phyloP scores from a whole-genome alignment of 2,888 invertebrate species.

The Apoderus coryli region DNA sequence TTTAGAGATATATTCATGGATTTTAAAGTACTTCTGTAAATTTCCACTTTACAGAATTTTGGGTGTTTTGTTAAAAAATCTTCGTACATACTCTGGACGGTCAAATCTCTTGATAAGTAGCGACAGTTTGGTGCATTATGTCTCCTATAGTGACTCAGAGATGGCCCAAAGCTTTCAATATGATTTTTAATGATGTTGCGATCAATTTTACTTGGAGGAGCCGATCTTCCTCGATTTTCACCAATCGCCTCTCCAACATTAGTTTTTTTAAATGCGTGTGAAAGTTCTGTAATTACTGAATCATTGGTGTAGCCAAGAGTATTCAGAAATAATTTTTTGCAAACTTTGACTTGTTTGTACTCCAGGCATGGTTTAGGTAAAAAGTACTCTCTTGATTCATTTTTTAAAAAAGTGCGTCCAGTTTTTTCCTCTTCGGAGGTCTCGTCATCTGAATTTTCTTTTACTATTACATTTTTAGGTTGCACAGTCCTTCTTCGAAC shows the following conservation, averaged over 20 bases:
- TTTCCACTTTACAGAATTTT: constrained; percentile 11
- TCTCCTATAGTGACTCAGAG: constrained; percentile 10
- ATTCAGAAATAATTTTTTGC: constrained; percentile 9
- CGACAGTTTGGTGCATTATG: constrained; percentile 10
- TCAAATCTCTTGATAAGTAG: constrained; percentile 11
- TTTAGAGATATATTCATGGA: constrained; percentile 11
- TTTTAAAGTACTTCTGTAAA: constrained; percentile 9
- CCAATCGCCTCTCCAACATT: constrained; percentile 8
- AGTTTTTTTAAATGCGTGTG: constrained; percentile 8
- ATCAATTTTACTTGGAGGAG: constrained; percentile 9
- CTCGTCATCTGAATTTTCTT: not conserved
- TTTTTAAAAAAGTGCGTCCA: constrained; percentile 5
- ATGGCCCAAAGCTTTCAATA: constrained; percentile 10
- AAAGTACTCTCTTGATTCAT: constrained; percentile 10
- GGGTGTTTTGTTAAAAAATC: constrained; percentile 10
- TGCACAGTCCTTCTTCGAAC: constrained; percentile 6
- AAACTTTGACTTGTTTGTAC: constrained; percentile 8
- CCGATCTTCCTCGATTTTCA: constrained; percentile 10
- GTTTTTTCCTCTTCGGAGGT: constrained; percentile 5
- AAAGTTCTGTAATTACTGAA: constrained; percentile 8
- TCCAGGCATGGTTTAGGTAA: constrained; percentile 9
- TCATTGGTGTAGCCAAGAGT: constrained; percentile 9
- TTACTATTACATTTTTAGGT: constrained; percentile 10
- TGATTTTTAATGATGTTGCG: constrained; percentile 8
- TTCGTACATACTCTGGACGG: constrained; percentile 9